Base-by-base conservation (phyloP, 2,888 invertebrate species). In the Hoplodrina ambigua region DNA sequence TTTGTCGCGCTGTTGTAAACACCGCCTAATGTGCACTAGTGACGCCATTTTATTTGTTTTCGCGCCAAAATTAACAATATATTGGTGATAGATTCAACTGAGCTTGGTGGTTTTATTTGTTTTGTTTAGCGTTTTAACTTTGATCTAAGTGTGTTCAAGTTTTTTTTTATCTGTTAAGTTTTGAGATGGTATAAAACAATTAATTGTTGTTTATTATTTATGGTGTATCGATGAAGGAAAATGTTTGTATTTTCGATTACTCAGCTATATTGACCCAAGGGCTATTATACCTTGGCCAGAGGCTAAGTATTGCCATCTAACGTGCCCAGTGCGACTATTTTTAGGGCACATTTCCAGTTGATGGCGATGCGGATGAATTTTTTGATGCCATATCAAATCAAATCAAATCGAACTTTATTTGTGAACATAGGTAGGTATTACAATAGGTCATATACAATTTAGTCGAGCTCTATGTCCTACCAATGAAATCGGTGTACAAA, bases 1-100 rank as follows among this genome's bases (percentile, higher is more conserved):
- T 88, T 88, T 87, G 88, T 86, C 85, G 84, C 74, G 78, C 75
- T 75, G 83, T 79, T 86, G 86, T 87, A 86, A 87, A 87, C 85
- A 87, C 81, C 80, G 65, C 70, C 80, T 83, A 85, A 84, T 83
- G 80, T 71, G 80, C 73, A 85, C 76, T 70, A 59, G 63, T 30
- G 62, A 54, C 63, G 70, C 74, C 77, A 77, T 83, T 83, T 84
- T 85, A 80, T 81, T 81, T 84, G 81, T 83, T 83, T 84, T 75
- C 72, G 69, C 74, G 64, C 57, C 64, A 65, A 72, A 84, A 76
- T 76, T 82, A 74, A 65, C 68, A 75, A 79, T 73, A 71, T 72
- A 81, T 78, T 19, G 69, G 70, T 81, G 70, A 81, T 84, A 70
- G 76, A 79, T 74, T 63, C 61, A 55, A 68, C 59, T 46, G 58